Evolutionary conservation across 2,888 invertebrate species (phyloP).

Genomic region (Pseudeuparius sepicola): DNA sequence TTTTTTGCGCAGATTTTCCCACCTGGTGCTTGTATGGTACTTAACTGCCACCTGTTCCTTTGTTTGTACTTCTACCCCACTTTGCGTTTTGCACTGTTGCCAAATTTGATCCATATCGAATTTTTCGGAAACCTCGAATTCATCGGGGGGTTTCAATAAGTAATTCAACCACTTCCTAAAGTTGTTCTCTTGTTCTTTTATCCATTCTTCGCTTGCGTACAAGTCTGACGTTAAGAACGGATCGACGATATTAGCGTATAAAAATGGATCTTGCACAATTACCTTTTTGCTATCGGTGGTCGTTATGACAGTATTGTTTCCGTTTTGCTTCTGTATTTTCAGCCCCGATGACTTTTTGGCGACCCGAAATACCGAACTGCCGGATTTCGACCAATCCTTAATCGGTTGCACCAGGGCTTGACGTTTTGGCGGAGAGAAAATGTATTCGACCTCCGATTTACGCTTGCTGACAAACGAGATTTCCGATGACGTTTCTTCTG

Average conservation of each 20-base stretch:
- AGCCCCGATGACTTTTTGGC: constrained; percentile 24
- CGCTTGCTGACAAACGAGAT: no score
- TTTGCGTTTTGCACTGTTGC: constrained; percentile 59
- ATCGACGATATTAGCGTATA: constrained; percentile 27
- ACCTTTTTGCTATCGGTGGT: constrained; percentile 22
- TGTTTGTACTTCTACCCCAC: constrained; percentile 55
- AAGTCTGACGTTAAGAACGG: constrained; percentile 46
- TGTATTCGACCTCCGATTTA: no score
- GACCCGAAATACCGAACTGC: constrained; percentile 20
- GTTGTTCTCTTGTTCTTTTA: constrained; percentile 57
- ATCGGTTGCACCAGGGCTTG: constrained; percentile 8
- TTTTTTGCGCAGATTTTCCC: constrained; percentile 56
- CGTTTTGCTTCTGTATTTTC: constrained; percentile 19
- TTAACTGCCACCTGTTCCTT: constrained; percentile 59
- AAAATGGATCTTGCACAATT: constrained; percentile 27
- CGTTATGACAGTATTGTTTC: constrained; percentile 12
- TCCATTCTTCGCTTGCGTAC: constrained; percentile 57
- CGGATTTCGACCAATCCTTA: constrained; percentile 26
- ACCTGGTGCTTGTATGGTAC: constrained; percentile 55
- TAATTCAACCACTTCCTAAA: constrained; percentile 75
- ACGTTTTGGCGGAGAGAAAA: no score
- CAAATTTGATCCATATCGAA: constrained; percentile 66
- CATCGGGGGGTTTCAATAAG: constrained; percentile 64
- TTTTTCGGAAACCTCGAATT: constrained; percentile 51
- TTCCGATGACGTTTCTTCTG: no score